Percentiles rank a stretch among this genome's conserved stretches.
These are phyloP conservation scores for Australoheros facetus DNA, from an alignment of 2,797 vertebrate species.

Conservation along the genomic window DNA sequence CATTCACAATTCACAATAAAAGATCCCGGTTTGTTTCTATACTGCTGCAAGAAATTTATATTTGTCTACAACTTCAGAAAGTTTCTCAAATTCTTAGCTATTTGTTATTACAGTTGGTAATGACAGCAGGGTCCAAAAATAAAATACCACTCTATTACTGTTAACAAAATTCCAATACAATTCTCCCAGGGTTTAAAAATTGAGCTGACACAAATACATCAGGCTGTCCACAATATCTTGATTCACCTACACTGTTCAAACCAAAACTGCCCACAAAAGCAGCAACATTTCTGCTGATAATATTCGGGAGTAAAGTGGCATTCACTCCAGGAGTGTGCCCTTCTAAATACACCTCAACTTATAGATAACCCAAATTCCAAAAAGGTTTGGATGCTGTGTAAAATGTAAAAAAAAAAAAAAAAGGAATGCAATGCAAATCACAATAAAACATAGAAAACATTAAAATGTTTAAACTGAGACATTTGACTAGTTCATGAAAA, in stretches of 20 bases:
- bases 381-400: neutral
- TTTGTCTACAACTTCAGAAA: neutral
- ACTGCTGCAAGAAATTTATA: neutral
- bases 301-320: neutral
- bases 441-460: rapidly evolving
- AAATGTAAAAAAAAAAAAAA: neutral
- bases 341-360: neutral
- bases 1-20: neutral
- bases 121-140: neutral
- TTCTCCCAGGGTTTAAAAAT: neutral
- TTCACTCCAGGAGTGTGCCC: neutral
- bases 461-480: neutral
- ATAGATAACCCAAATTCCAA: neutral
- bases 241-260: neutral
- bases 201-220: neutral
- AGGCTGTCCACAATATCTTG: neutral
- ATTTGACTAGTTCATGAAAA: neutral
- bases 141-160: too few species aligned
- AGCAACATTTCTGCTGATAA: neutral
- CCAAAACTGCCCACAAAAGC: neutral
- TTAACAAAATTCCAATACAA: neutral
- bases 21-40: neutral
- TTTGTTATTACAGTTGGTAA: neutral
- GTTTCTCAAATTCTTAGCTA: neutral
- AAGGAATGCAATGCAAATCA: too few species aligned